Evolutionary conservation across 2,888 invertebrate species (phyloP).

Genomic region (Melieria crassipennis): DNA sequence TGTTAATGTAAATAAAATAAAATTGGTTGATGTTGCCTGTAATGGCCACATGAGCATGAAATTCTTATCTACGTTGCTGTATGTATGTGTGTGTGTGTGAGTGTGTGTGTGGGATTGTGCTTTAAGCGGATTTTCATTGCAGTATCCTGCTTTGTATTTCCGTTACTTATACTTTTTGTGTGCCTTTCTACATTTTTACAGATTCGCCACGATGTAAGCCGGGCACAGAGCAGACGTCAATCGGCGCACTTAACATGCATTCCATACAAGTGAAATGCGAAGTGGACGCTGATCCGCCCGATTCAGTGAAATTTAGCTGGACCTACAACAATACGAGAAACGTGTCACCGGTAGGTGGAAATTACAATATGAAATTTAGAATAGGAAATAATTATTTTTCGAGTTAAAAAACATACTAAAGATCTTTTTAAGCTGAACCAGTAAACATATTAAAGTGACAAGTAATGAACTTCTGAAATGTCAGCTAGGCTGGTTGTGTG

Average conservation of each 20-base stretch:
- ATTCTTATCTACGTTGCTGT: background rate
- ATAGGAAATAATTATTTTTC: no score
- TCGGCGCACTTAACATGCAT: conserved; percentile 79
- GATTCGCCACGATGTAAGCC: conserved; percentile 82
- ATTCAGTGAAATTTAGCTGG: conserved; percentile 81
- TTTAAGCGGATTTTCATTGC: background rate
- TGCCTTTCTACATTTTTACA: conserved; percentile 56
- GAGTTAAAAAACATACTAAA: no score
- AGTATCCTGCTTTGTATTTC: background rate
- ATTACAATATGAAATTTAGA: no score
- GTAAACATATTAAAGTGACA: no score
- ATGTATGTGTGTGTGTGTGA: background rate
- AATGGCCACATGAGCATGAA: background rate
- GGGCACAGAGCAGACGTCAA: conserved; percentile 75
- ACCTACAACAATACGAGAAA: conserved; percentile 83
- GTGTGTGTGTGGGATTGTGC: background rate
- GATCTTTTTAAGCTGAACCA: no score
- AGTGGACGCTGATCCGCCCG: conserved; percentile 81
- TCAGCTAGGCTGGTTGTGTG: no score
- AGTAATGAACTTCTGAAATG: no score
- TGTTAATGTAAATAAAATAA: conserved; percentile 40
- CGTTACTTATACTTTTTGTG: background rate
- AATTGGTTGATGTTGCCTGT: conserved; percentile 21
- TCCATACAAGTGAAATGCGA: conserved; percentile 81
- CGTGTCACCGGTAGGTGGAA: conserved; percentile 74